Evolutionary conservation across 2,113 vertebrate species (phyloP).

Genomic region (Oplegnathus fasciatus): DNA sequence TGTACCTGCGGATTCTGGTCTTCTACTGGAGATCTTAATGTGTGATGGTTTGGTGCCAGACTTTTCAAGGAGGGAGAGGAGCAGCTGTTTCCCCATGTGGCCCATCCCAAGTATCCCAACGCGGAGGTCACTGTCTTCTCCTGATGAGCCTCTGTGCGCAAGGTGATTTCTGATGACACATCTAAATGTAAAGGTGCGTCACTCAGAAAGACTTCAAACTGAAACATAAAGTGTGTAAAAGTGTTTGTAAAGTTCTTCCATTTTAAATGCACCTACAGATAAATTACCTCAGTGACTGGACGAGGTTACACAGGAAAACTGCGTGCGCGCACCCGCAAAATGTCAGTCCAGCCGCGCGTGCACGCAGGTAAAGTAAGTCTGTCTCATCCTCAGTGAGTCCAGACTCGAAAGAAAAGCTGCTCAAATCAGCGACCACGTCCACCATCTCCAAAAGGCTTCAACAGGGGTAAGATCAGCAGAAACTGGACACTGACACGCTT

Average conservation of each 20-base stretch:
- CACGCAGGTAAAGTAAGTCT: conserved; percentile 64
- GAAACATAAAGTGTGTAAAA: no score
- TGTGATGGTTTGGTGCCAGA: conserved; percentile 64
- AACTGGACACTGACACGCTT: neutral
- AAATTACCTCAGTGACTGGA: conserved; percentile 78
- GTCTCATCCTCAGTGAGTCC: conserved; percentile 71
- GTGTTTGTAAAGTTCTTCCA: no score
- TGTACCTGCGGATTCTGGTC: conserved; percentile 82
- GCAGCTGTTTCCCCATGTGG: conserved; percentile 84
- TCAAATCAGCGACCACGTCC: conserved; percentile 68
- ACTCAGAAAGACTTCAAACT: neutral
- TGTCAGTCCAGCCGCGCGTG: conserved; percentile 65
- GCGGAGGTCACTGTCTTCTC: conserved; percentile 35
- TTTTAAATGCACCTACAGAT: neutral
- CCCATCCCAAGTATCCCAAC: conserved; percentile 86
- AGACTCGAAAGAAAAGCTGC: conserved; percentile 76
- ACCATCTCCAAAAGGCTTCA: neutral
- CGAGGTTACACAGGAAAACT: conserved; percentile 81
- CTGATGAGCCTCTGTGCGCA: conserved; percentile 19
- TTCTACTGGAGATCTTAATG: conserved; percentile 83
- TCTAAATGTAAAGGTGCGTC: neutral
- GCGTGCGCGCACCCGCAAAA: conserved; percentile 83
- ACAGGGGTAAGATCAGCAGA: neutral
- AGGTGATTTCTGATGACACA: neutral
- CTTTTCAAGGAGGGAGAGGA: conserved; percentile 59